Evolutionary conservation across 92 coral and sea anemone genomes (phyloP).

Genomic region (Siderastrea radians): DNA sequence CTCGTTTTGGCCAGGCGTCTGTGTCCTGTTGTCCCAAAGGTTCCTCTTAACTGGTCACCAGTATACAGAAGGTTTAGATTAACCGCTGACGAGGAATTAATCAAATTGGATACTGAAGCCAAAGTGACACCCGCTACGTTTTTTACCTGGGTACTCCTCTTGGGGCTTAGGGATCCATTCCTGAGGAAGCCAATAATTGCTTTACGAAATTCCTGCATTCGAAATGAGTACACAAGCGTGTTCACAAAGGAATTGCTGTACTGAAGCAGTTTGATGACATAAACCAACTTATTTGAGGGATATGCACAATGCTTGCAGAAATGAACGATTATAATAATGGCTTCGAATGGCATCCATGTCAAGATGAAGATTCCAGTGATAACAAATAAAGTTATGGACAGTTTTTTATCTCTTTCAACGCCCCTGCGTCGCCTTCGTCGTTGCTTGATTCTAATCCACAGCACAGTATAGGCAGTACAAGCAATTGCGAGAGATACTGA

Average conservation of each 20-base stretch:
- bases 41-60: background rate
- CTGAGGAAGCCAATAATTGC: conserved; percentile 15
- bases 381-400: conserved; percentile 49
- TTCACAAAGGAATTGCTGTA: conserved; percentile 73
- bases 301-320: conserved; percentile 22
- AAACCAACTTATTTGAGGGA: conserved; percentile 26
- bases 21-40: background rate
- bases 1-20: conserved; percentile 27
- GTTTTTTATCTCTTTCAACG: conserved; percentile 34
- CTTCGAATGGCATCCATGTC: conserved; percentile 74
- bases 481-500: conserved; percentile 71
- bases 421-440: conserved; percentile 27
- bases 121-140: conserved; percentile 13
- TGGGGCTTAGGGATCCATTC: conserved; percentile 25
- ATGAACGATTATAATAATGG: conserved; percentile 57
- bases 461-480: conserved; percentile 69
- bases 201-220: conserved; percentile 68
- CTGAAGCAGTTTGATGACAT: conserved; percentile 61
- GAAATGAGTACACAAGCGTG: conserved; percentile 62
- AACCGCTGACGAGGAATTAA: conserved; percentile 26
- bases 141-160: conserved; percentile 7
- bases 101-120: conserved; percentile 22
- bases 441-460: conserved; percentile 72
- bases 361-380: conserved; percentile 61
- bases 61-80: background rate